Conservation (phyloP, 2,888 invertebrate genomes). For the Carcina quercana region DNA sequence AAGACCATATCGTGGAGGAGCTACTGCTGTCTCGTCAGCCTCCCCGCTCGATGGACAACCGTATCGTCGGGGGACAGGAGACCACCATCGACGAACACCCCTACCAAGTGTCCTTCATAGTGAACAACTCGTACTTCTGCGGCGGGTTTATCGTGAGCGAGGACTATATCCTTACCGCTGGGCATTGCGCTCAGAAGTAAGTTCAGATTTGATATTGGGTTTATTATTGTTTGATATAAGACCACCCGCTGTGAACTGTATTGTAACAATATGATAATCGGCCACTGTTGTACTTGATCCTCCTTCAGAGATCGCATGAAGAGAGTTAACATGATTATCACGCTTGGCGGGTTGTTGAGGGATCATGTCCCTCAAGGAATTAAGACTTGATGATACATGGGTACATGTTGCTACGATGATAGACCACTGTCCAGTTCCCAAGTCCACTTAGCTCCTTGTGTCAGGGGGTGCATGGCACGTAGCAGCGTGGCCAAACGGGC, state of each 20-base stretch:
- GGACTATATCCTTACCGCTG: conserved; percentile 61
- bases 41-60: conserved; percentile 24
- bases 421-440: no score
- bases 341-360: no score
- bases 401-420: no score
- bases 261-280: no score
- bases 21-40: conserved; percentile 14
- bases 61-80: conserved; percentile 59
- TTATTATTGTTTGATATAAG: background rate
- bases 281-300: background rate
- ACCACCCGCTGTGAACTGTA: background rate
- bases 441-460: no score
- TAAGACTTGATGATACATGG: no score
- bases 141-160: conserved; percentile 64
- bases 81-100: conserved; percentile 52
- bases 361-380: no score
- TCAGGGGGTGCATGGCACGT: no score
- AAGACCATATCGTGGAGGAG: conserved; percentile 14
- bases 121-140: conserved; percentile 56
- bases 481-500: no score
- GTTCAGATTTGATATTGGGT: no score
- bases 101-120: conserved; percentile 59
- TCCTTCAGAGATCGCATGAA: no score
- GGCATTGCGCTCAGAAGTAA: conserved; percentile 63
- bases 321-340: no score